Conservation (phyloP, 2,888 invertebrate genomes). For the Agapetus fuscipes region DNA sequence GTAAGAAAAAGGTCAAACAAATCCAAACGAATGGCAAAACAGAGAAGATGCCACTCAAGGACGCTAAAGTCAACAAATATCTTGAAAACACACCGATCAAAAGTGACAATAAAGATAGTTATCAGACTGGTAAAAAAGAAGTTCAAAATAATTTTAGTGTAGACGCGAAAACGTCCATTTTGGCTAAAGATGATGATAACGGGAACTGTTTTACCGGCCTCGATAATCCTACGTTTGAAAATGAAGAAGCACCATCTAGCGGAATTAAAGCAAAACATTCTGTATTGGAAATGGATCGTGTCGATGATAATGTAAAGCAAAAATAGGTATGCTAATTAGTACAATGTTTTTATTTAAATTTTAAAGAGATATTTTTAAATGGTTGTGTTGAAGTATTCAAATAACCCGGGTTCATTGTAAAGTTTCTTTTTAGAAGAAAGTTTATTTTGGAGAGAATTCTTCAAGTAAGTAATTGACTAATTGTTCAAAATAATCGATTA, state of each 20-base stretch:
- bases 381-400: too few relatives aligned
- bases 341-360: too few relatives aligned
- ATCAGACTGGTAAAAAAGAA: conserved; percentile 3
- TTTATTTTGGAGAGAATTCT: too few relatives aligned
- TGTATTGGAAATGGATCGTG: too few relatives aligned
- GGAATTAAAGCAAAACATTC: too few relatives aligned
- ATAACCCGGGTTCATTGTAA: too few relatives aligned
- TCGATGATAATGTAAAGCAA: too few relatives aligned
- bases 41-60: conserved; percentile 30
- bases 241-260: conserved; percentile 25
- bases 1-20: conserved; percentile 42
- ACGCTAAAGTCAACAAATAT: conserved; percentile 22
- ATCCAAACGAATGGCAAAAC: conserved; percentile 31
- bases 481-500: too few relatives aligned
- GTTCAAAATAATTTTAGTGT: conserved; percentile 5
- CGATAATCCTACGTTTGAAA: conserved; percentile 14
- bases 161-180: conserved; percentile 5
- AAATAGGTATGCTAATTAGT: too few relatives aligned
- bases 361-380: too few relatives aligned
- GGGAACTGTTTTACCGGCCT: conserved; percentile 6
- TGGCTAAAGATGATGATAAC: conserved; percentile 4
- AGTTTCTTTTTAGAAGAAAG: too few relatives aligned
- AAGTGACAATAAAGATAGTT: conserved; percentile 6
- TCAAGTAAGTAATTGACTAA: too few relatives aligned
- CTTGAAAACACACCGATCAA: conserved; percentile 24